Evolutionary conservation across 2,888 invertebrate species (phyloP).

Genomic region (Phrixothrix hirtus): DNA sequence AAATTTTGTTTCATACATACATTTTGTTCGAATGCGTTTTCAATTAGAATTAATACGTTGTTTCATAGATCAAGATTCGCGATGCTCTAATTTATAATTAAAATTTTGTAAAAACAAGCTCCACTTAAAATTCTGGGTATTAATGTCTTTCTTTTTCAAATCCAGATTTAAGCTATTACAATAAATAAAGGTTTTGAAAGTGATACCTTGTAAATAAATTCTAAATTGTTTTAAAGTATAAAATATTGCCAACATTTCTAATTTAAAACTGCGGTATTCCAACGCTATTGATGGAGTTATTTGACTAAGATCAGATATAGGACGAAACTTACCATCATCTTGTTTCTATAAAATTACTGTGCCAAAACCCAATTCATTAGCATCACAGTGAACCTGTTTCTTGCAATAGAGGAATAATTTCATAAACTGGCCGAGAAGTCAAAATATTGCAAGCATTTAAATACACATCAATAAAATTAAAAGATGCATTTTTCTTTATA

Average conservation of each 20-base stretch:
- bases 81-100: slow-evolving; percentile 33
- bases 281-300: slow-evolving; percentile 28
- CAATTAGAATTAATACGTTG: no score
- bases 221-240: slow-evolving; percentile 40
- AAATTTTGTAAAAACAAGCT: slow-evolving; percentile 23
- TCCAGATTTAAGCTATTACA: slow-evolving; percentile 40
- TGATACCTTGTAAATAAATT: slow-evolving; percentile 40
- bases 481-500: background rate
- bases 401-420: slow-evolving; percentile 33
- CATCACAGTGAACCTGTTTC: slow-evolving; percentile 45
- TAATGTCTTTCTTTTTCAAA: slow-evolving; percentile 41
- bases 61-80: no score
- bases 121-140: slow-evolving; percentile 42
- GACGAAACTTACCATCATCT: no score
- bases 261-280: slow-evolving; percentile 46
- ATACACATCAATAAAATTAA: background rate
- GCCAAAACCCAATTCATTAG: slow-evolving; percentile 41
- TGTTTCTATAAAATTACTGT: slow-evolving; percentile 37
- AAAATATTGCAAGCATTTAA: background rate
- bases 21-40: no score
- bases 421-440: slow-evolving; percentile 21
- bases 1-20: no score
- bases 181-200: slow-evolving; percentile 41
- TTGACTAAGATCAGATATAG: slow-evolving; percentile 2
- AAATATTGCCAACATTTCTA: slow-evolving; percentile 41